Conservation (phyloP, 2,113 vertebrate species). For the Pica pica region DNA sequence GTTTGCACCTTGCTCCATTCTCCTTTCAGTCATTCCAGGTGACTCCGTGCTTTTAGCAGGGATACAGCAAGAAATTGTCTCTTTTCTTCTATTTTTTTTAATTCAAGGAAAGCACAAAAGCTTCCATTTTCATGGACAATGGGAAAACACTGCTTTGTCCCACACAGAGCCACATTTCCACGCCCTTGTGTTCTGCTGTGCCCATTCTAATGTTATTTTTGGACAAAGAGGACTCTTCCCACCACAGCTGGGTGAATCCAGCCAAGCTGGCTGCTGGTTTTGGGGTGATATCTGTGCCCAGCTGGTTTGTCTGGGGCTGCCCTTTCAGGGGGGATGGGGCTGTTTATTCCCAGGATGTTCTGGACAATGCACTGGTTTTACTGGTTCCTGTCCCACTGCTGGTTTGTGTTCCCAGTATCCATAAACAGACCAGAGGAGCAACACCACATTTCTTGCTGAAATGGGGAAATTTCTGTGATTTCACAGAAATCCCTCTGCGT, state of each 20-base stretch:
- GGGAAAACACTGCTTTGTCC: background rate
- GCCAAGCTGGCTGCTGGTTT: background rate
- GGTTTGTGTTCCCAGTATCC: background rate
- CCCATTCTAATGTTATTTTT: rapidly evolving
- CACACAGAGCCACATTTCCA: rapidly evolving
- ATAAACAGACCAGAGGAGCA: background rate
- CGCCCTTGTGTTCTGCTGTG: background rate
- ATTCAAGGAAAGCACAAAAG: background rate
- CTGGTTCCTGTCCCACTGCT: background rate
- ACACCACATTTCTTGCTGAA: background rate
- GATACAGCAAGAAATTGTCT: background rate
- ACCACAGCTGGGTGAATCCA: background rate
- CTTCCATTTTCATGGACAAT: background rate
- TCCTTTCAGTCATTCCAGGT: background rate
- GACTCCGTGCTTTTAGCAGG: background rate
- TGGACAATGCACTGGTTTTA: background rate
- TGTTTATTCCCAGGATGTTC: background rate
- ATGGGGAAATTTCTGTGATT: background rate
- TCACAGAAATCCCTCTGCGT: background rate
- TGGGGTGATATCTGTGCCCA: background rate
- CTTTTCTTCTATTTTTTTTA: background rate
- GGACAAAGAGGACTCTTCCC: background rate
- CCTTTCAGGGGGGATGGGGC: background rate
- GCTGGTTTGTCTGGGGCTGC: background rate
- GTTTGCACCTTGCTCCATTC: background rate